Base-by-base conservation (phyloP, 2,113 vertebrate genomes). In the Piprites chloris region DNA sequence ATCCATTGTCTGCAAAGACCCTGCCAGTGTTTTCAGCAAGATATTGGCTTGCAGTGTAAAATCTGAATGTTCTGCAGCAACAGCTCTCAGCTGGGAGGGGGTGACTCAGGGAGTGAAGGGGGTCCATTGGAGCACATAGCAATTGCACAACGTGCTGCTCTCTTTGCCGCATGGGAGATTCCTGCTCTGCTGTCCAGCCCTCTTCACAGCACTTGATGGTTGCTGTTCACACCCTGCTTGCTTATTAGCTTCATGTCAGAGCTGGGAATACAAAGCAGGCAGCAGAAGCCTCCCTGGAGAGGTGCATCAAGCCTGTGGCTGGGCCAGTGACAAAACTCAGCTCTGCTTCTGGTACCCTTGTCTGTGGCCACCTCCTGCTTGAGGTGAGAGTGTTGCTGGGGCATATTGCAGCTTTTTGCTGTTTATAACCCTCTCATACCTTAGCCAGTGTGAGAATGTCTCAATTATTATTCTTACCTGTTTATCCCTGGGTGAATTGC, bases 41-140 rank as follows among this genome's bases (percentile, higher is more conserved):
- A 30, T 35, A 24, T 47, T 1, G 1, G 3, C 50, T 80, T 2
- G 3, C 0, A 2, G 26, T 49, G 46, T 56, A 44, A 26, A 28
- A 68, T 9, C 19, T 27, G 41, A 23, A 1, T 5, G 47, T 8
- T 39, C 15, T 84, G 49, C 61, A 62, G 66, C 13, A 6, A 1
- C 1, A 3, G 72, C 46, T 7, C n/a, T 66, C 0, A 0, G 24
- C 5, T n/a, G 39, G 46, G 22, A 89, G 32, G 2, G 11, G 16
- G 12, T 37, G 32, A 8, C 42, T 59, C 4, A 0, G 14, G 5
- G 50, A 5, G 7, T 37, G 72, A 23, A 32, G 18, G 2, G 28
- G 19, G 9, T 32, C 35, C 7, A 0, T 20, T 65, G 44, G 24
- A 33, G 15, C 67, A 37, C 0, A 0, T 1, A 35, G 35, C 41